phyloP scores from a whole-genome alignment of 2,797 vertebrate genomes.

The Buphagus erythrorhynchus region DNA sequence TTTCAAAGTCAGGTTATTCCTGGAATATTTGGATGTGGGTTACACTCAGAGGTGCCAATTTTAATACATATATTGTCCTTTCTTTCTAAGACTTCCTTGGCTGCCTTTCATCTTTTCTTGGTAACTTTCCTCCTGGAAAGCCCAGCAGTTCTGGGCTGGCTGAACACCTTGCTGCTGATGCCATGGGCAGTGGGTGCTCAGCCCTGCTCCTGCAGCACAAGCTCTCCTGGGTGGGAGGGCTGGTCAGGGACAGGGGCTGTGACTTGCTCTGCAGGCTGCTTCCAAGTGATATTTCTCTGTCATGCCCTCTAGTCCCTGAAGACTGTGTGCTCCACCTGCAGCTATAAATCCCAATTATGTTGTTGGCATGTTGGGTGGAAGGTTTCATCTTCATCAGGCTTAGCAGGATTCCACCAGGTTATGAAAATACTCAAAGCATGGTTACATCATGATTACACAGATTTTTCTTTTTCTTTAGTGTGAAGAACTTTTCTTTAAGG shows the following conservation, averaged over 20 bases:
- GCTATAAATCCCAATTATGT: background rate
- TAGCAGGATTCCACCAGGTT: background rate
- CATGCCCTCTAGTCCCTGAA: background rate
- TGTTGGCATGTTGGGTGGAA: background rate
- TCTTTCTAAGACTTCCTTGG: background rate
- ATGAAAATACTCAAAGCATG: background rate
- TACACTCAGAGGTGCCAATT: background rate
- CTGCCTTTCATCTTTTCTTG: background rate
- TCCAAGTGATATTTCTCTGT: background rate
- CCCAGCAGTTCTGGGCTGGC: background rate
- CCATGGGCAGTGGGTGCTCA: rapidly evolving
- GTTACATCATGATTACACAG: background rate
- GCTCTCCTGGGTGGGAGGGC: rapidly evolving
- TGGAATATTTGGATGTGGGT: background rate
- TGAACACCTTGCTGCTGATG: background rate
- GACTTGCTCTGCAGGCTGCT: background rate
- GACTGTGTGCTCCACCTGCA: background rate
- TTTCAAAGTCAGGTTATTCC: background rate
- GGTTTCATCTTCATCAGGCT: background rate
- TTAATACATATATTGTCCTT: background rate
- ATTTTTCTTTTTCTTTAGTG: background rate
- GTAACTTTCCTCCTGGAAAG: background rate
- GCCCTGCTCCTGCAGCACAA: background rate
- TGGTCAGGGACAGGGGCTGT: background rate
- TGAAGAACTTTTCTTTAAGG: background rate